Base-by-base conservation (phyloP, 1,140 invertebrate species). In the Nasonia longicornis region DNA sequence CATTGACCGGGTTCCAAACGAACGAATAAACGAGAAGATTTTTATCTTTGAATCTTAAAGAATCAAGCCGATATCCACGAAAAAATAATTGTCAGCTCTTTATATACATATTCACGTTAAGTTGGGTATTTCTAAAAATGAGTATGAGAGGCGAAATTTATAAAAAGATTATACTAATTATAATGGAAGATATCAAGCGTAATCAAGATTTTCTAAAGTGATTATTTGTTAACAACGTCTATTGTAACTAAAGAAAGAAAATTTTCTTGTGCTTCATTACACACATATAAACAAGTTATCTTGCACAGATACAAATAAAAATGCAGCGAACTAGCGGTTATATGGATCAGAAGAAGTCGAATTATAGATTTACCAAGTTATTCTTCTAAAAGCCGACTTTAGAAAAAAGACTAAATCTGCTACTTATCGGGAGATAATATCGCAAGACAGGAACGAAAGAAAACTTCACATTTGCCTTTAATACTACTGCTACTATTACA, bases 401-500 rank as follows among this genome's bases (percentile, higher is more conserved):
- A 8, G 38, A 42, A 42, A 10, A 7, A 42, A 8, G 0, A 42
- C 38, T 35, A 35, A 35, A 3, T 35, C 3, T 35, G 31, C 31
- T 35, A 35, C 3, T 35, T 35, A 35, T 35, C 31, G 2, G 29
- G 35, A 42, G 22, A 42, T 48, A 45, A 63, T 70, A 79, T 16
- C n/a, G 22, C 22, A 45, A 45, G 35, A 42, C 31, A 4, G n/a
- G 12, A 45, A 42, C 2, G 7, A n/a, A 67, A 16, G 35, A 66
- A 12, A 16, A 6, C 3, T 58, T 70, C 66, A 78, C 76, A 78
- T 78, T 78, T 70, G 76, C 76, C 76, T 78, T 79, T 58, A 79
- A 20, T 58, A 58, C 20, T 58, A 58, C 52, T 58, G 7, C 38
- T 20, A 58, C 52, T 16, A 20, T 16, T 12, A 79, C 16, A 31